Conservation (phyloP, 2,113 vertebrate genomes). For the Dicentrarchus labrax region DNA sequence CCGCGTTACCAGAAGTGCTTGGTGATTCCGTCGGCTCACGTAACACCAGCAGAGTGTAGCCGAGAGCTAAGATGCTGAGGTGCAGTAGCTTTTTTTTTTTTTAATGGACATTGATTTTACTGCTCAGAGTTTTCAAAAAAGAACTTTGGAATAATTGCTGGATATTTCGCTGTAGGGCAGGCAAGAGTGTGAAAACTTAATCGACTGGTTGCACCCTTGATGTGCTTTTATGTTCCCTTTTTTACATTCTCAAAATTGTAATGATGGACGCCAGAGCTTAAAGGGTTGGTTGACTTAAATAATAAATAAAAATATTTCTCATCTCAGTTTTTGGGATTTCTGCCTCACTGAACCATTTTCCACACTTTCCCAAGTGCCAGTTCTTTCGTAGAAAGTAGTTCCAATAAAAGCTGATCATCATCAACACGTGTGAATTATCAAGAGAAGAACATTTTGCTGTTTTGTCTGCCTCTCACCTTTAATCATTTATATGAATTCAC, state of each 20-base stretch:
- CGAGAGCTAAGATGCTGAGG: conserved; percentile 34
- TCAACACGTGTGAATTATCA: not conserved
- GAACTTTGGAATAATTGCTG: not conserved
- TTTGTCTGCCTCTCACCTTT: not conserved
- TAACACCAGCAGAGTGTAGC: conserved; percentile 61
- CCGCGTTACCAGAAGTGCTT: not conserved
- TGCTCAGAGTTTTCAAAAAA: not conserved
- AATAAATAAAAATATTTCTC: not conserved
- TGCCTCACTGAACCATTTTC: not conserved
- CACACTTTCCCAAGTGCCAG: too few species aligned
- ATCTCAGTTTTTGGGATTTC: too few species aligned
- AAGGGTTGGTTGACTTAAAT: not conserved
- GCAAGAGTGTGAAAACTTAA: not conserved
- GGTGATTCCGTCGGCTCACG: conserved; percentile 17
- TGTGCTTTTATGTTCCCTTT: not conserved
- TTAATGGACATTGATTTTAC: not conserved
- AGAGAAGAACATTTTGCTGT: not conserved
- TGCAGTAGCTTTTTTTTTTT: not conserved
- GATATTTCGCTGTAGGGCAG: not conserved
- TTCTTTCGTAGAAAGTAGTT: not conserved
- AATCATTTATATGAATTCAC: not conserved
- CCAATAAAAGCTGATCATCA: not conserved
- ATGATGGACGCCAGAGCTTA: not conserved
- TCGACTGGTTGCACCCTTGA: too few species aligned
- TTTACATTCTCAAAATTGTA: not conserved